Conservation (phyloP, 2,113 vertebrate genomes). For the Phylloscopus trochilus region DNA sequence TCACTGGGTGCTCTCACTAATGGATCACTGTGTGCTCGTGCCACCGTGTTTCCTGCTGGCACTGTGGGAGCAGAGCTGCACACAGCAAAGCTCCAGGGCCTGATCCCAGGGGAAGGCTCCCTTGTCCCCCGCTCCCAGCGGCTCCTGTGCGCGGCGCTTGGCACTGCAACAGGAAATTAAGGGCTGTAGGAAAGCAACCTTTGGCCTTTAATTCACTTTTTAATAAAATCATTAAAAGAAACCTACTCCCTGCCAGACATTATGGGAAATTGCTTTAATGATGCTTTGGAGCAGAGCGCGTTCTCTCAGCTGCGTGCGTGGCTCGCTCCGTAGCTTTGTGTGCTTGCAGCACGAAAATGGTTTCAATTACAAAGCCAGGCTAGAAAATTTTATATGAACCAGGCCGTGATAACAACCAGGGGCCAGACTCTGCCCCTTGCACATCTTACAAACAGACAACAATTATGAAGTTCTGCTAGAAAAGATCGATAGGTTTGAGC, state of each 20-base stretch:
- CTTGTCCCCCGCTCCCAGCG: conserved; percentile 19
- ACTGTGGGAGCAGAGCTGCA: not conserved
- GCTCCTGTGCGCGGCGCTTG: not conserved
- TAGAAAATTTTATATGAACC: not conserved
- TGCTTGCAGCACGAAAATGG: conserved; percentile 7
- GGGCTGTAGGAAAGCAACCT: conserved; percentile 67
- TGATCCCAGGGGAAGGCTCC: not conserved
- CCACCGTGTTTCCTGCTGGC: not conserved
- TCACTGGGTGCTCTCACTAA: not conserved
- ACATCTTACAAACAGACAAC: not conserved
- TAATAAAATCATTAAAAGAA: conserved; percentile 75
- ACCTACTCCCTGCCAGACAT: conserved; percentile 50
- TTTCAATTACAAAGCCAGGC: conserved; percentile 41
- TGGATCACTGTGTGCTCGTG: not conserved
- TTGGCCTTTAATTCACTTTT: conserved; percentile 75
- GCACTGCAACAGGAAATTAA: conserved; percentile 74
- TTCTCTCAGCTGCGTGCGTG: not conserved
- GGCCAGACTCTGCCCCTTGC: not conserved
- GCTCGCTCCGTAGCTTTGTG: not conserved
- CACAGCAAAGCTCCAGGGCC: not conserved
- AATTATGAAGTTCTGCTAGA: not conserved
- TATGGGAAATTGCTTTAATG: conserved; percentile 61
- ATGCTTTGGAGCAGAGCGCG: conserved; percentile 43
- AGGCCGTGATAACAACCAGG: not conserved
- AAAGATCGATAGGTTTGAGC: not conserved